phyloP scores from a whole-genome alignment of 53 echinoderm and acorn worm species.

The Antedon mediterranea region DNA sequence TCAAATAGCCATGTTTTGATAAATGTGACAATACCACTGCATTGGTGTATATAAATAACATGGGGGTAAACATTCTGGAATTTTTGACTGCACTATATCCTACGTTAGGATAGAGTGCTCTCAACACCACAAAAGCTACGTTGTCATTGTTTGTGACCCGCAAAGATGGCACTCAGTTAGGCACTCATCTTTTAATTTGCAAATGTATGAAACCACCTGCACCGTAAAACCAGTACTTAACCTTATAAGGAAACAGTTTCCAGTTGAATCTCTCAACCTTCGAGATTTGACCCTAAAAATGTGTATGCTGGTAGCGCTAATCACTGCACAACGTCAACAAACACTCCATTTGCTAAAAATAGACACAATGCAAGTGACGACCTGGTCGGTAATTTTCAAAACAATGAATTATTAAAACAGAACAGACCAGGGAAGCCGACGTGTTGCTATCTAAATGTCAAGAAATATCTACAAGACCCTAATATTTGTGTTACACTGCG shows the following conservation, averaged over 20 bases:
- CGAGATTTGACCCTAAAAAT: slow-evolving; percentile 3
- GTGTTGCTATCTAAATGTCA: too few species aligned
- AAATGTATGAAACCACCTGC: slow-evolving; percentile 6
- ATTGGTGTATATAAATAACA: slow-evolving; percentile 19
- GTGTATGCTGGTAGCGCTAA: too few species aligned
- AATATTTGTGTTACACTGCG: too few species aligned
- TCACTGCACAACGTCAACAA: too few species aligned
- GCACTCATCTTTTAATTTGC: slow-evolving; percentile 2
- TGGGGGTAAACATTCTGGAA: slow-evolving; percentile 7
- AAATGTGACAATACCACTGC: slow-evolving; percentile 25
- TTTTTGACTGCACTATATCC: slow-evolving; percentile 16
- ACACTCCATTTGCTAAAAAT: too few species aligned
- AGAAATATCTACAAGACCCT: too few species aligned
- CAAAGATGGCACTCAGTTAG: neutral
- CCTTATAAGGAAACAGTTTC: too few species aligned
- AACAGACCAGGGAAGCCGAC: too few species aligned
- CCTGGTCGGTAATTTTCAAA: too few species aligned
- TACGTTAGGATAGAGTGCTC: neutral
- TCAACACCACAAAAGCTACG: neutral
- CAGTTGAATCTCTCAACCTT: too few species aligned
- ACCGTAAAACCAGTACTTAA: slow-evolving; percentile 10
- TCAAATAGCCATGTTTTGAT: slow-evolving; percentile 7
- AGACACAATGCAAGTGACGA: too few species aligned
- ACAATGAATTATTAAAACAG: too few species aligned
- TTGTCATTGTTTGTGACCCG: neutral